Base-by-base conservation (phyloP, 2,888 invertebrate species). In the Chrysolina americana region DNA sequence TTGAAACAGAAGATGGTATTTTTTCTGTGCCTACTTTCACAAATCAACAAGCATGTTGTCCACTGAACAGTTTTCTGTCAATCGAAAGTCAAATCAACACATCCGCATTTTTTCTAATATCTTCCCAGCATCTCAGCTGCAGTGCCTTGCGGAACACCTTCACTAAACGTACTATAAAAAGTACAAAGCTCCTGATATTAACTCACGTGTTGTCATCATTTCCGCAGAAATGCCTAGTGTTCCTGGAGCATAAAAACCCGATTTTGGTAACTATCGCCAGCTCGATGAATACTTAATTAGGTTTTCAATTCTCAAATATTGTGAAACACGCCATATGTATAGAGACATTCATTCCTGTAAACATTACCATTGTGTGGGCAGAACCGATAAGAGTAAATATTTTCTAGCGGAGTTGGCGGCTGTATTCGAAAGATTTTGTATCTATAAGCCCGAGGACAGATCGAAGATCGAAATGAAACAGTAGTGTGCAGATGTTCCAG, bases 221-320 rank as follows among this genome's bases (percentile, higher is more conserved):
- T 6, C 36, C 8, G 8, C 36, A 36, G n/a, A 28, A 28, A 17
- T 8, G 10, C n/a, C 59, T 36, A 59, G 36, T n/a, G 5, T 36
- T 19, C 5, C 68, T 53, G 68, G 41, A 17, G 53, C 48, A 53
- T 28, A 75, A 76, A 77, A 78, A 77, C 77, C 78, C 76, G 78
- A 79, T 77, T 76, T 80, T 71, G 71, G 65, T 69, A 44, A 70
- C 76, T 77, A 68, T 72, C 77, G 73, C 74, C 78, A 71, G 74
- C 74, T 81, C 78, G 76, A 80, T 81, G 83, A 82, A 83, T 81
- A 79, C 78, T 82, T 81, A 81, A 83, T 81, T 81, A 79, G 79
- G 76, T 78, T 81, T 80, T 83, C 80, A 80, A 81, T 81, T 82
- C 80, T 81, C 78, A 73, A 71, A 79, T 79, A 80, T 83, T 81